Base-by-base conservation (phyloP, 2,888 invertebrate genomes). In the Choristoneura rosaceana region DNA sequence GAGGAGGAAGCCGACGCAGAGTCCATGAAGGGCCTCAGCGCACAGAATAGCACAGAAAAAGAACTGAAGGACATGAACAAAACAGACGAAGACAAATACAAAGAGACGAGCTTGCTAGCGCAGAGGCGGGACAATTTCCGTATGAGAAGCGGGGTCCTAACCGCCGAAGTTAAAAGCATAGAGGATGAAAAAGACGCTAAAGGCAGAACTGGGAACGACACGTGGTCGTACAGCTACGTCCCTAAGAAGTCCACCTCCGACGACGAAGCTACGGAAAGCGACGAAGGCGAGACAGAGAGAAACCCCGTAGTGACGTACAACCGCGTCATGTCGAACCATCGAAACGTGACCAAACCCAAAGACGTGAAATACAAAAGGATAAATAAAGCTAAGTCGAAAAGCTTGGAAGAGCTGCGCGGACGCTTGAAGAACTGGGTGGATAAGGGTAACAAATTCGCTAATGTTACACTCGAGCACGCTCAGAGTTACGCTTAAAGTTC, bases 341-440 rank as follows among this genome's bases (percentile, higher is more conserved):
- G 98, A 76, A 97, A 97, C 67, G 98, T 98, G 66, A 98, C 97
- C 5, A 98, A 98, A 87, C 98, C 98, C 76, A 98, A 98, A 92
- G 98, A 98, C 86, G 98, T 98, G 45, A 98, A 98, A 90, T 98
- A 98, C 92, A 98, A 98, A 87, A 95, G 98, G 83, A 98, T 98
- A 87, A 98, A 98, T 87, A 98, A 98, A 87, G 98, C 98, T 5
- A 98, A 98, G 86, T 98, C 98, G 75, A 97, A 98, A 90, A 98
- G 98, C 82, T 92, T 98, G 77, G 98, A 98, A 82, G 98, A 98
- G 83, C 85, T 98, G 71, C 92, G 98, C 3, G 98, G 98, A 0
- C 95, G 97, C 76, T 94, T 98, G 85, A 97, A 97, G 94, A 97
- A 97, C 87, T 97, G 97, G 96, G 97, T 97, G 47, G 98, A 98